Evolutionary conservation across 2,113 vertebrate species (phyloP), one percentile per base, ranked within the genome.

Genomic region (Hymenochirus boettgeri): DNA sequence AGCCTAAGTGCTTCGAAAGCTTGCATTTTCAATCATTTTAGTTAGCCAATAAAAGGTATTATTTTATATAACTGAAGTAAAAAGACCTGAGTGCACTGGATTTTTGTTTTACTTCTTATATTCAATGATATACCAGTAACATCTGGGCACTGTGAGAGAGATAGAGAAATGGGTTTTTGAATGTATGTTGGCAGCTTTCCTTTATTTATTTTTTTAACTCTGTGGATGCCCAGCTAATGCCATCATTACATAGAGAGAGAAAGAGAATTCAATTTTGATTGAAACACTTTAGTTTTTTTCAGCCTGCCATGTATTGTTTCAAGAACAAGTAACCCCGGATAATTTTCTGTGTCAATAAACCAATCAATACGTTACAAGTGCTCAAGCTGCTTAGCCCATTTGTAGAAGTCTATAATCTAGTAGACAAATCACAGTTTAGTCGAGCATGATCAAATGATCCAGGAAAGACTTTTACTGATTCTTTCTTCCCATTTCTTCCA

Each of bases 281-380:
- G 46, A 60, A 69, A 69, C 65, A 69, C 57, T 53, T 33, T 27
- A 52, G 56, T 56, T 31, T 57, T 58, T 57, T 58, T 51, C 54
- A 66, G 64, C 46, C 27, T 58, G 55, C 65, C 56, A 46, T 69
- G 47, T 69, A 69, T 46, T 69, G 65, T 60, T 69, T 69, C 65
- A 69, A 57, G 65, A 69, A 69, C 65, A 69, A 60, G 65, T 69
- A 69, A 69, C 65, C 65, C 57, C 53, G 65, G 57, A 69, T 69
- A 57, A 53, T 69, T 69, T 69, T 69, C 65, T 69, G 57, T 69
- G 65, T 69, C 65, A 69, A 69, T 69, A 69, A 59, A 60, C 56
- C 47, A 69, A 69, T 69, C 65, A 69, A 69, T 69, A 69, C 12
- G 65, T 69, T 69, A 69, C 65, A 69, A 60, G 65, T 69, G 65